Conservation (phyloP, 2,797 vertebrate genomes). For the Staurois parvus region DNA sequence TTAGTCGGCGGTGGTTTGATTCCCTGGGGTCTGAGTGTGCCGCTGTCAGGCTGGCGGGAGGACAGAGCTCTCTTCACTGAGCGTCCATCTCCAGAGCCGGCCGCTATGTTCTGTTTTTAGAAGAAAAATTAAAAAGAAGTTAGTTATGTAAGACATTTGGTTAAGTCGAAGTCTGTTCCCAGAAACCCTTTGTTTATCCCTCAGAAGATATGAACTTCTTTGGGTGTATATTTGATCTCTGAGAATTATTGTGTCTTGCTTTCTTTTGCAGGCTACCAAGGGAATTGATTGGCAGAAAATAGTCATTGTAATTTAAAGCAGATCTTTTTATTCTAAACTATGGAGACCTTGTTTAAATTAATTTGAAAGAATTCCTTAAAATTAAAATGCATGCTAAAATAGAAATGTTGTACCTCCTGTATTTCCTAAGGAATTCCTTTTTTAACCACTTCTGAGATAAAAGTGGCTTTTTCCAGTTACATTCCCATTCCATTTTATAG, state of each 20-base stretch:
- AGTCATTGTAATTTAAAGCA: slow-evolving; percentile 51
- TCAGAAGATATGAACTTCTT: slow-evolving; percentile 35
- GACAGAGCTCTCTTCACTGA: too few relatives aligned
- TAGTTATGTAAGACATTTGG: slow-evolving; percentile 14
- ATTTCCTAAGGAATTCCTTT: slow-evolving; percentile 33
- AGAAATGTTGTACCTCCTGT: slow-evolving; percentile 31
- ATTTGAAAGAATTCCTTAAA: slow-evolving; percentile 36
- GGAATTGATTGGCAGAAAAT: slow-evolving; percentile 56
- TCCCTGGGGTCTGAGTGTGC: too few relatives aligned
- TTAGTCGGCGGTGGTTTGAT: too few relatives aligned
- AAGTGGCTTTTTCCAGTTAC: slow-evolving; percentile 22
- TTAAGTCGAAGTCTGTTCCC: slow-evolving; percentile 19
- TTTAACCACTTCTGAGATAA: slow-evolving; percentile 28
- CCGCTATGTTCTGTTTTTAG: too few relatives aligned
- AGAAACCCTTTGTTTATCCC: slow-evolving; percentile 30
- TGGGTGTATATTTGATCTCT: slow-evolving; percentile 40
- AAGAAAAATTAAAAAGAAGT: too few relatives aligned
- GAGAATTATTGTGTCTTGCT: slow-evolving; percentile 30
- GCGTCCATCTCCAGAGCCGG: too few relatives aligned
- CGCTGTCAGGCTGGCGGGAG: too few relatives aligned
- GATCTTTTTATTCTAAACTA: slow-evolving; percentile 42
- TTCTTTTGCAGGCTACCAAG: slow-evolving; percentile 26
- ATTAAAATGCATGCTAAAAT: slow-evolving; percentile 31
- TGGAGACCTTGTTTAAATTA: slow-evolving; percentile 34
- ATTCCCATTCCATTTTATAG: not conserved